Base-by-base conservation (phyloP, 2,888 invertebrate genomes). In the Caradrina clavipalpis region DNA sequence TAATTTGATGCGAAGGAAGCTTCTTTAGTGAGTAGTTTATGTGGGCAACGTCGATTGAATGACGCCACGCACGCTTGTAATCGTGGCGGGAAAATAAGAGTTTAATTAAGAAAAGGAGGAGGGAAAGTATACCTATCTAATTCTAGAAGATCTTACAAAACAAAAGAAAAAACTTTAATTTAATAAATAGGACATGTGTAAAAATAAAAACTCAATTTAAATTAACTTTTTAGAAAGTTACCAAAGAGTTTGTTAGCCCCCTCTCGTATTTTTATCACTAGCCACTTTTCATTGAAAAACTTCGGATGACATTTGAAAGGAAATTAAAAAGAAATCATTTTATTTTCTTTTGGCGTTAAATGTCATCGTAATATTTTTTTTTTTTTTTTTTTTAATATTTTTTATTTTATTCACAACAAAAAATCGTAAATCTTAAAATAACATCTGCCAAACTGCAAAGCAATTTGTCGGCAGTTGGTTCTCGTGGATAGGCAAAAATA, bases 1-100 rank as follows among this genome's bases (percentile, higher is more conserved):
- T 95, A 96, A 96, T 96, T 96, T 95, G 95, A 95, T 96, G 95
- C 88, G 93, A 89, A 84, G 88, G 91, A 91, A 91, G 88, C 88
- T 88, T 88, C 86, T 88, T 88, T 84, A 81, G 85, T 87, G 87
- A 86, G 88, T 88, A 88, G 89, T 95, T 95, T 94, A 94, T 90
- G 93, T 88, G 88, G 82, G 90, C 87, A 78, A 82, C 87, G 91
- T 87, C 88, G 87, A 92, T 94, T 92, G 91, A 82, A 92, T 88
- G 90, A 90, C 90, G 87, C 77, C 76, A 69, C 76, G 81, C 81
- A 72, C 81, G 78, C 79, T 77, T 81, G 89, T 82, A 89, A 90
- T 89, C 88, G 82, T 83, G 78, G 79, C 61, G 70, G 71, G 78
- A 62, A 70, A 73, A 73, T 74, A 73, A 64, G 69, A 49, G 45